Evolutionary conservation across 2,797 vertebrate species (phyloP).

Genomic region (Etheostoma nigrum): DNA sequence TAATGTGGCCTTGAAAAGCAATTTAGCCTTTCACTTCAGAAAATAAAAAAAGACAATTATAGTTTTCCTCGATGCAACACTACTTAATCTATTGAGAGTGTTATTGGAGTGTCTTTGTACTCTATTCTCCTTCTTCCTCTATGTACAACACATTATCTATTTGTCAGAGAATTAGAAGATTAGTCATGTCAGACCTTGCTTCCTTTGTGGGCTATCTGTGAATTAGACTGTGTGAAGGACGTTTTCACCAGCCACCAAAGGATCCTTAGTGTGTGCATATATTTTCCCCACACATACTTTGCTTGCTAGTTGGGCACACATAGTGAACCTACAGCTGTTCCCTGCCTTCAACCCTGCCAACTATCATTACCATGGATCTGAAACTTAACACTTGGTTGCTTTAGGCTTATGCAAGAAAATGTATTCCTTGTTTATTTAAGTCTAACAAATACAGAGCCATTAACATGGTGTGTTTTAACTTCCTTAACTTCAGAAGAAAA

Average conservation of each 20-base stretch:
- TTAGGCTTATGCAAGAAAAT: constrained; percentile 52
- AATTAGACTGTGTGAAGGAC: constrained; percentile 74
- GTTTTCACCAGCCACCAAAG: constrained; percentile 58
- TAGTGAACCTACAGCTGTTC: constrained; percentile 70
- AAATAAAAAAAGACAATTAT: constrained; percentile 43
- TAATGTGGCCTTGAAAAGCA: constrained; percentile 36
- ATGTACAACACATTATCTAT: constrained; percentile 62
- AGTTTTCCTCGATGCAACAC: constrained; percentile 39
- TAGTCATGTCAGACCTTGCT: constrained; percentile 70
- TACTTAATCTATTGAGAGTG: constrained; percentile 24
- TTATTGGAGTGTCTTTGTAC: constrained; percentile 51
- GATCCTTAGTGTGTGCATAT: constrained; percentile 65
- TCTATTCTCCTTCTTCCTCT: constrained; percentile 17
- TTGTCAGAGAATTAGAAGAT: constrained; percentile 79
- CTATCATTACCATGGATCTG: constrained; percentile 53
- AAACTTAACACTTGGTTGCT: constrained; percentile 57
- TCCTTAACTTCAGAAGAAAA: constrained; percentile 41
- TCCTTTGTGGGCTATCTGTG: constrained; percentile 70
- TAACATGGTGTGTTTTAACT: constrained; percentile 52
- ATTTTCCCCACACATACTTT: constrained; percentile 67
- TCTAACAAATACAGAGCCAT: constrained; percentile 50
- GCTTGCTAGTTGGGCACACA: constrained; percentile 49
- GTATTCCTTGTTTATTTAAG: constrained; percentile 65
- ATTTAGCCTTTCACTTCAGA: constrained; percentile 37
- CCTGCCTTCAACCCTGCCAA: constrained; percentile 59